A percentile compares a stretch with the other conserved stretches of the same genome.
Conservation (phyloP, 2,888 invertebrate genomes). For the Suillia variegata region DNA sequence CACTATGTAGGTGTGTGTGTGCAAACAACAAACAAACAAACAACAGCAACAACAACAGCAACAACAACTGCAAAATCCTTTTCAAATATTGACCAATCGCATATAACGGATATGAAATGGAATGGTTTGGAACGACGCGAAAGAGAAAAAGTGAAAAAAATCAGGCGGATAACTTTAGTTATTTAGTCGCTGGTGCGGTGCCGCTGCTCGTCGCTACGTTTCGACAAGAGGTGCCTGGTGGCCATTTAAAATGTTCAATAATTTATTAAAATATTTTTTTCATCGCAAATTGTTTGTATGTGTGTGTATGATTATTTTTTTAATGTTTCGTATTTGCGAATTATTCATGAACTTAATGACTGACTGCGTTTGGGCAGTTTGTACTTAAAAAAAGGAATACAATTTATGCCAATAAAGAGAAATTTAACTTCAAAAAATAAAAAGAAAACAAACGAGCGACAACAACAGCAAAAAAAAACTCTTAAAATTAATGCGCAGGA, state of each 20-base stretch:
- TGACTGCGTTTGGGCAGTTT: no score
- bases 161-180: not conserved
- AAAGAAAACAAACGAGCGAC: no score
- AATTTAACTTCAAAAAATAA: not conserved
- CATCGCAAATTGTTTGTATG: no score
- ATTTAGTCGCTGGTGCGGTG: not conserved
- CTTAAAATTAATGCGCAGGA: not conserved
- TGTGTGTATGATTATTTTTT: no score
- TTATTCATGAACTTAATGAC: no score
- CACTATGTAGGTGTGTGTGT: slow-evolving; percentile 48
- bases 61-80: no score
- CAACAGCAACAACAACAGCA: no score
- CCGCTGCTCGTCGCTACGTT: no score
- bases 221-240: slow-evolving; percentile 38
- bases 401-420: slow-evolving; percentile 20
- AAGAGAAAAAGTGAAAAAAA: slow-evolving; percentile 9
- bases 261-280: slow-evolving; percentile 43
- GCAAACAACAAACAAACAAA: slow-evolving; percentile 58
- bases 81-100: slow-evolving; percentile 55
- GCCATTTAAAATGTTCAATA: slow-evolving; percentile 49
- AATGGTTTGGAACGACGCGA: not conserved
- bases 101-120: no score
- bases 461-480: not conserved
- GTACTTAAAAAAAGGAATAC: no score
- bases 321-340: no score